A percentile compares a stretch with the other conserved stretches of the same genome.
phyloP scores from a whole-genome alignment of 2,113 vertebrate species.

The Cromileptes altivelis region DNA sequence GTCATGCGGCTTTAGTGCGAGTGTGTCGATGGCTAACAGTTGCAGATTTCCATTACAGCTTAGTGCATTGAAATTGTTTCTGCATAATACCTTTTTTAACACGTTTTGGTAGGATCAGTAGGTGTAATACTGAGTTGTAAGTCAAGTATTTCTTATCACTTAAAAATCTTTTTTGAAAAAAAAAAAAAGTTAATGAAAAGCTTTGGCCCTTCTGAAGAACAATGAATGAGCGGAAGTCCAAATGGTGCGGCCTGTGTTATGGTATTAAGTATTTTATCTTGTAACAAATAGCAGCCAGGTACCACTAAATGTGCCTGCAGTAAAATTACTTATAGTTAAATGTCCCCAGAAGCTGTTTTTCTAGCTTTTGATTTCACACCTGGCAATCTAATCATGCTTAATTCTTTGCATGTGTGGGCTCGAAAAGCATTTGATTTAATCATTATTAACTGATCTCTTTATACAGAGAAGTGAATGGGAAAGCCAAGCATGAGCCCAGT shows the following conservation, averaged over 20 bases:
- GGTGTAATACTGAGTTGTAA: too few species aligned
- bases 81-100: background rate
- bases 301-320: background rate
- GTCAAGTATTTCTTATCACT: too few species aligned
- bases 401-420: background rate
- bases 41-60: too few species aligned
- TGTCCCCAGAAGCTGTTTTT: background rate
- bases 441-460: background rate
- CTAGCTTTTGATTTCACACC: background rate
- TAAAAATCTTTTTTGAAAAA: too few species aligned
- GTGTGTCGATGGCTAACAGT: background rate
- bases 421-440: background rate
- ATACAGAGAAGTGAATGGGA: conserved; percentile 87
- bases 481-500: conserved; percentile 87
- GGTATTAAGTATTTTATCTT: too few species aligned
- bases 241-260: fast-evolving
- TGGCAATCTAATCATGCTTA: background rate
- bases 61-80: fast-evolving
- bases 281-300: too few species aligned
- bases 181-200: too few species aligned
- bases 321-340: too few species aligned
- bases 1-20: conserved; percentile 29
- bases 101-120: background rate
- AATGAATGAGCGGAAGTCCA: background rate
- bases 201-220: background rate